Percentiles rank a stretch among this genome's conserved stretches.
phyloP scores from a whole-genome alignment of 2,888 invertebrate genomes.

The Leptinotarsa juncta region DNA sequence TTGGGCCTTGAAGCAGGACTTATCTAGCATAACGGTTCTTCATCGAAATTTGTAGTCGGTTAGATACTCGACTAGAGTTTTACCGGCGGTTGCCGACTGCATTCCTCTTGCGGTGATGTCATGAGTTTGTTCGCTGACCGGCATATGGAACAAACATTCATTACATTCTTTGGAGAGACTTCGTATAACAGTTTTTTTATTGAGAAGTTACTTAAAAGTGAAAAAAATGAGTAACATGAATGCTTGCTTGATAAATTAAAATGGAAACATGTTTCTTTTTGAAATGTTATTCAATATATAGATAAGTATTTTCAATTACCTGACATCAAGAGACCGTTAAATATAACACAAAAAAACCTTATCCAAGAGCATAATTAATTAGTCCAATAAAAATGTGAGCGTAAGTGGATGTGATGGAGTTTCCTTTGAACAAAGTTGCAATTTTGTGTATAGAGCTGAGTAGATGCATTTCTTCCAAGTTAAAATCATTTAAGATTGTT shows the following conservation, averaged over 20 bases:
- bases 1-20: too few relatives aligned
- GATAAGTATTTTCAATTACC: slow-evolving; percentile 11
- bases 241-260: background rate
- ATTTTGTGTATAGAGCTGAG: background rate
- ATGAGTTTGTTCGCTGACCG: too few relatives aligned
- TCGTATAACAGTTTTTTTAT: too few relatives aligned
- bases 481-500: slow-evolving; percentile 1
- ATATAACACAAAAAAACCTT: slow-evolving; percentile 3
- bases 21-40: too few relatives aligned
- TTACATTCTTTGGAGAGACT: too few relatives aligned
- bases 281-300: background rate
- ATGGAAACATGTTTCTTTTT: background rate
- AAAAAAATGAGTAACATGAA: too few relatives aligned
- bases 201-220: too few relatives aligned
- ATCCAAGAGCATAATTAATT: slow-evolving; percentile 10
- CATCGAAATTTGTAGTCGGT: too few relatives aligned
- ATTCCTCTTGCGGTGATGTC: too few relatives aligned
- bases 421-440: slow-evolving; percentile 8
- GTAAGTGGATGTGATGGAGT: background rate
- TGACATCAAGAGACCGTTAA: slow-evolving; percentile 1
- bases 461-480: background rate
- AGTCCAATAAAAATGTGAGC: slow-evolving; percentile 15
- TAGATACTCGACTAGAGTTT: too few relatives aligned
- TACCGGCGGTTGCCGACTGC: too few relatives aligned
- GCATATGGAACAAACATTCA: too few relatives aligned